phyloP scores from a whole-genome alignment of 2,797 vertebrate species.

The Pseudopleuronectes americanus region DNA sequence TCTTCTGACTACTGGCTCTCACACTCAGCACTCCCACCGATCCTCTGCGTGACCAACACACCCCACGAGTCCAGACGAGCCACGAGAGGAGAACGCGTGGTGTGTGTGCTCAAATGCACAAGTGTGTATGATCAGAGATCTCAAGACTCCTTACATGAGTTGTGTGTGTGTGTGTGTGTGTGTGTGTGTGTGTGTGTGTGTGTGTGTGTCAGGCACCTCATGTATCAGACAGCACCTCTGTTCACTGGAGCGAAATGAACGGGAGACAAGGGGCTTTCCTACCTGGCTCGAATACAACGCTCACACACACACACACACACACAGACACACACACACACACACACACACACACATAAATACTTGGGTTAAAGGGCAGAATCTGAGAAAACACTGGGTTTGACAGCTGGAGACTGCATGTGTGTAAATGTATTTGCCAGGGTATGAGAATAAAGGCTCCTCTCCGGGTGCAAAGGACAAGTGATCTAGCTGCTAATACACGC shows the following conservation, averaged over 20 bases:
- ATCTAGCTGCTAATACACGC: slow-evolving; percentile 25
- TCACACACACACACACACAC: slow-evolving; percentile 12
- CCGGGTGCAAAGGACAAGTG: slow-evolving; percentile 42
- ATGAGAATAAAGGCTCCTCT: slow-evolving; percentile 44
- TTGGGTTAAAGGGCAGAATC: slow-evolving; percentile 44
- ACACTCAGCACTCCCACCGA: slow-evolving; percentile 30
- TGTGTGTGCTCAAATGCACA: slow-evolving; percentile 1
- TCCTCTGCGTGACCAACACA: slow-evolving; percentile 61
- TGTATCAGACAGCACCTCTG: slow-evolving; percentile 74
- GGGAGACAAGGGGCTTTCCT: slow-evolving; percentile 60
- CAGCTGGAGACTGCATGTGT: slow-evolving; percentile 39
- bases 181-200: slow-evolving; percentile 4
- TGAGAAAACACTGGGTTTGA: slow-evolving; percentile 46
- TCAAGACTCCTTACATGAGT: slow-evolving; percentile 37
- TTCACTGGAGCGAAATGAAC: slow-evolving; percentile 62
- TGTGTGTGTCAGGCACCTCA: slow-evolving; percentile 62
- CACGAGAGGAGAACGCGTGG: slow-evolving; percentile 35
- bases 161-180: not conserved
- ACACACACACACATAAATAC: slow-evolving; percentile 23
- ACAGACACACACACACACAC: slow-evolving; percentile 26
- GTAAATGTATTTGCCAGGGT: slow-evolving; percentile 46
- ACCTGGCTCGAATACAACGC: slow-evolving; percentile 17
- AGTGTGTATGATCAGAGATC: slow-evolving; percentile 29
- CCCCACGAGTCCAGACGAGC: slow-evolving; percentile 53
- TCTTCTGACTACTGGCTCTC: slow-evolving; percentile 47